A percentile compares a stretch with the other conserved stretches of the same genome.
phyloP scores from a whole-genome alignment of 2,797 vertebrate species.

The Pangasius larnaudii region DNA sequence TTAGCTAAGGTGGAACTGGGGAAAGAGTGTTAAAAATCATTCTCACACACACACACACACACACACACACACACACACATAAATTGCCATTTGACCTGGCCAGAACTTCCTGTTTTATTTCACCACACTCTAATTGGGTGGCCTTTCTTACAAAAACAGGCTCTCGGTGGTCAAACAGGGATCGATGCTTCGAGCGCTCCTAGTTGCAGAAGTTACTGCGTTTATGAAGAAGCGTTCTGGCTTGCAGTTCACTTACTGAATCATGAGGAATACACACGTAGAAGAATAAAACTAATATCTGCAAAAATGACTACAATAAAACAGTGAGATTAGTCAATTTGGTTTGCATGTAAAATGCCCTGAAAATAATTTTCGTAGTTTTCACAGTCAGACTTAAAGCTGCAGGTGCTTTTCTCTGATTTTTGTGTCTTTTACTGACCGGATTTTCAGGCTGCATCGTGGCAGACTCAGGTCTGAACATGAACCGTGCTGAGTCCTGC shows the following conservation, averaged over 20 bases:
- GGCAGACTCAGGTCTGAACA: slow-evolving; percentile 18
- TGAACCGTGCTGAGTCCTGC: slow-evolving; percentile 22
- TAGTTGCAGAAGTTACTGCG: not conserved
- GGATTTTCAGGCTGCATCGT: not conserved
- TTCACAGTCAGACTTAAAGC: not conserved
- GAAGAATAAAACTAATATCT: not conserved
- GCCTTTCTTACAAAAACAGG: not conserved
- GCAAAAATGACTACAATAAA: not conserved
- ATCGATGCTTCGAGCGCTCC: not conserved
- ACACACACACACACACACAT: slow-evolving; percentile 16
- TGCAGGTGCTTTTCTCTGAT: not conserved
- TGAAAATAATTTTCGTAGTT: not conserved
- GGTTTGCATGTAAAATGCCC: not conserved
- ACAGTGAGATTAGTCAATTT: not conserved
- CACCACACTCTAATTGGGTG: slow-evolving; percentile 12
- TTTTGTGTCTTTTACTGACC: not conserved
- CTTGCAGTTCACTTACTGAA: not conserved
- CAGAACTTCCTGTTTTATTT: slow-evolving; percentile 39
- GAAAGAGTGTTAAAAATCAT: not conserved
- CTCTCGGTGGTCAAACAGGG: not conserved
- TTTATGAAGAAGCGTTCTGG: not conserved
- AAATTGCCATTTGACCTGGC: slow-evolving; percentile 15
- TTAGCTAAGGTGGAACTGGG: too few relatives aligned
- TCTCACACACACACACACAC: slow-evolving; percentile 14
- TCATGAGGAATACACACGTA: not conserved